Evolutionary conservation across 2,888 invertebrate species (phyloP).

Genomic region (Drosophila flavopinicola): DNA sequence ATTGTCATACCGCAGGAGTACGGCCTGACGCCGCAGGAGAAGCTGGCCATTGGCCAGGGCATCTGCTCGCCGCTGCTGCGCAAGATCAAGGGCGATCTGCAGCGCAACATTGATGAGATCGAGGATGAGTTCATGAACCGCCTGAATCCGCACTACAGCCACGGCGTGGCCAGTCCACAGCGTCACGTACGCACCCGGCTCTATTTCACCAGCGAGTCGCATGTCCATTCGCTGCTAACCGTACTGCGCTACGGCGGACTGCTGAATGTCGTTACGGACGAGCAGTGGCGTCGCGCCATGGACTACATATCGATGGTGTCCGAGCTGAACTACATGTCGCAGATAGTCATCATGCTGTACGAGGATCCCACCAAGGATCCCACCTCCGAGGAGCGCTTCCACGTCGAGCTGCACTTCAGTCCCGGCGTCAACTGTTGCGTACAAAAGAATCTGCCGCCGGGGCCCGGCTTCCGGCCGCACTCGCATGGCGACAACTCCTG

Average conservation of each 20-base stretch:
- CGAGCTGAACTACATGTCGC: constrained; percentile 99
- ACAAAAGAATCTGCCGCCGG: constrained; percentile 96
- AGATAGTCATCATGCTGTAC: constrained; percentile 99
- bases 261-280: constrained; percentile 94
- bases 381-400: constrained; percentile 96
- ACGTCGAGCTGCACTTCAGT: constrained; percentile 99
- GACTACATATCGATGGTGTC: constrained; percentile 99
- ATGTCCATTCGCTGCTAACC: constrained; percentile 98
- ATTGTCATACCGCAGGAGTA: constrained; percentile 99
- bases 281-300: constrained; percentile 99
- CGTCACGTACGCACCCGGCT: constrained; percentile 98
- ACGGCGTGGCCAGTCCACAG: constrained; percentile 98
- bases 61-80: constrained; percentile 98
- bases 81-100: constrained; percentile 97
- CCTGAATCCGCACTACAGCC: constrained; percentile 98
- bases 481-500: constrained; percentile 92
- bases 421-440: constrained; percentile 99
- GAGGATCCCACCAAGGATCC: constrained; percentile 99
- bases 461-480: constrained; percentile 96
- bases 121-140: constrained; percentile 98
- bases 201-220: constrained; percentile 99
- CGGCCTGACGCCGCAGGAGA: constrained; percentile 97
- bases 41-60: constrained; percentile 97
- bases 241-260: constrained; percentile 96
- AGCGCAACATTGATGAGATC: constrained; percentile 95